These are phyloP conservation scores for Trichomalopsis sarcophagae DNA, from an alignment of 1,140 invertebrate species.

Conservation along the genomic window DNA sequence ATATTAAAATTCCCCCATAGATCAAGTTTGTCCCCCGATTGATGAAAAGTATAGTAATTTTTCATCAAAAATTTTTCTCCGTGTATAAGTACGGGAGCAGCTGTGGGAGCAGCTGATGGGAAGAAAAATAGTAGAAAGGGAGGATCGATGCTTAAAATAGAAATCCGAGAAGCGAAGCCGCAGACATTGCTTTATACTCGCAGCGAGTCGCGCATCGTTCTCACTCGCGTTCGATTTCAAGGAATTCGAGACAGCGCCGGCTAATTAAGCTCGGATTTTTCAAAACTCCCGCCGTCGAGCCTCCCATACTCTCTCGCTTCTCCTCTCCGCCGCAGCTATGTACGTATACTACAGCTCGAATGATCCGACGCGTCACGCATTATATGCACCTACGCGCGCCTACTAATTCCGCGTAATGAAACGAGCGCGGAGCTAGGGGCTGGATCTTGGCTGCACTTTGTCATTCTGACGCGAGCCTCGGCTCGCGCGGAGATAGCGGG, in stretches of 20 bases:
- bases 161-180: constrained; percentile 14
- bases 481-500: neutral
- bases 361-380: neutral
- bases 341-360: neutral
- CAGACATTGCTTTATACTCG: neutral
- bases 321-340: neutral
- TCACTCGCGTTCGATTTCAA: constrained; percentile 41
- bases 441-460: neutral
- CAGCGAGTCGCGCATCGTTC: neutral
- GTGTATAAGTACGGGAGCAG: too few relatives aligned
- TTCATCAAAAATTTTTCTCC: too few relatives aligned
- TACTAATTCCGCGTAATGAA: constrained; percentile 14
- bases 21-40: too few relatives aligned
- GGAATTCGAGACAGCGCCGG: constrained; percentile 38
- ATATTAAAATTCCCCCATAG: too few relatives aligned
- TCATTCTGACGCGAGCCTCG: neutral
- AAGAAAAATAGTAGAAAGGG: neutral
- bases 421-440: neutral
- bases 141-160: constrained; percentile 30
- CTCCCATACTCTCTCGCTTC: neutral
- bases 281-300: constrained; percentile 21
- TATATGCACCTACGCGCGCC: neutral
- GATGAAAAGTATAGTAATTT: too few relatives aligned
- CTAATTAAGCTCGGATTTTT: constrained; percentile 51
- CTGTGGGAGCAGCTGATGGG: neutral